Evolutionary conservation across 1,140 invertebrate genomes (phyloP).

Genomic region (Achatina immaculata): DNA sequence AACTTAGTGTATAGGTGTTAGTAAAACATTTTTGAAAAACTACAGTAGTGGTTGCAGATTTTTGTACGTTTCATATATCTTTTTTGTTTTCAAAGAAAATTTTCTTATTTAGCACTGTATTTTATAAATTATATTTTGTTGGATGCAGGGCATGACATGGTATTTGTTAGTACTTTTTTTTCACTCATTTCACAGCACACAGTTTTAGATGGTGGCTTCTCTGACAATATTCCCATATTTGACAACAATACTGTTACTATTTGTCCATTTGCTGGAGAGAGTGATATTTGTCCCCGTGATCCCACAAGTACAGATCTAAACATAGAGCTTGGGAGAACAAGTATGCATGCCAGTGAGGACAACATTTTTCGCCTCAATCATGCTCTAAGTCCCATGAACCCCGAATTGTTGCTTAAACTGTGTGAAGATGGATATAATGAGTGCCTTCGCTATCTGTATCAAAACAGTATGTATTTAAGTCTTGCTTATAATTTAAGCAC

Average conservation of each 20-base stretch:
- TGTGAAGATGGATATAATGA: conserved; percentile 37
- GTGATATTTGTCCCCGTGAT: conserved; percentile 34
- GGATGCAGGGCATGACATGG: too few relatives aligned
- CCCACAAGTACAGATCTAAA: conserved; percentile 17
- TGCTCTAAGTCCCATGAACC: conserved; percentile 34
- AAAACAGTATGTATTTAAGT: conserved; percentile 14
- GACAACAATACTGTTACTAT: conserved; percentile 33
- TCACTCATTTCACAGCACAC: conserved; percentile 1
- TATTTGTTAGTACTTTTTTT: too few relatives aligned
- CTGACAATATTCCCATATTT: conserved; percentile 32
- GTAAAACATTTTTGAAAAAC: too few relatives aligned
- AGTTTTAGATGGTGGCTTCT: conserved; percentile 34
- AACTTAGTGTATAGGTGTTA: too few relatives aligned
- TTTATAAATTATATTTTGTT: too few relatives aligned
- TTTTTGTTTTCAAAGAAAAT: too few relatives aligned
- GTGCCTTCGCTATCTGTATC: conserved; percentile 20
- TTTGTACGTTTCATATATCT: too few relatives aligned
- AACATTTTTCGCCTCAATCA: conserved; percentile 35
- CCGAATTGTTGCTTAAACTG: conserved; percentile 23
- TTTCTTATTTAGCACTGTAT: too few relatives aligned
- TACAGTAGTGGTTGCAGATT: too few relatives aligned
- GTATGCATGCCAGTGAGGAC: conserved; percentile 34
- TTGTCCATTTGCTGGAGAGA: conserved; percentile 32
- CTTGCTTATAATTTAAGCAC: not conserved
- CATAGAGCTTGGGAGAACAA: conserved; percentile 23